Base-by-base conservation (phyloP, 1,140 invertebrate genomes). In the Drosophila miranda region DNA sequence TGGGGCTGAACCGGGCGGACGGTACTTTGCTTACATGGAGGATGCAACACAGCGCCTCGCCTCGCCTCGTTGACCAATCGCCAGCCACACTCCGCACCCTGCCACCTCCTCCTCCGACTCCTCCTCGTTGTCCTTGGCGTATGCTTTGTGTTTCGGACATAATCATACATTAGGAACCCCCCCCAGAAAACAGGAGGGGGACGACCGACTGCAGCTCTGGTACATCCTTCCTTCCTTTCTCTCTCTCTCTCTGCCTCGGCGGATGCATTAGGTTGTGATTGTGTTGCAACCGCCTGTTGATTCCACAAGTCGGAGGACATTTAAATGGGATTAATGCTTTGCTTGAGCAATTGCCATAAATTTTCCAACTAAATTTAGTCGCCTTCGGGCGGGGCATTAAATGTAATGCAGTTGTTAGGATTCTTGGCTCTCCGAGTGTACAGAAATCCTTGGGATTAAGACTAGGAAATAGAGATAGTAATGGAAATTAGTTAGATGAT, bases 161-260 rank as follows among this genome's bases (percentile, higher is more conserved):
- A 81, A 81, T 86, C 81, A 86, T 78, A 64, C 82, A 81, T 86
- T 75, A 81, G 82, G 51, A 43, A 62, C 2, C 72, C 61, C 3
- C 61, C 11, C 3, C 1, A 3, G 34, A 42, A 63, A 63, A 45
- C 66, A 57, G 11, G 34, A 38, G 30, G 8, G 9, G 30, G 9
- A 34, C 30, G 9, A 8, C 30, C 30, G 9, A 34, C 30, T 34
- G 30, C 30, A 34, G 9, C 30, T 34, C 30, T 34, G 30, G 8
- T 34, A 43, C 51, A 57, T 83, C 72, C 76, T 84, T 19, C 19
- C 23, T 26, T 79, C 60, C 80, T 61, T 52, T 46, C 41, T 26
- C 3, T 38, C 3, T 38, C 34, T 4, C 3, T 11, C 34, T 34
- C 11, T 38, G 34, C 7, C 30, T 50, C 14, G 46, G 63, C 73